These are phyloP conservation scores for Junonia oenone DNA, from an alignment of 2,888 invertebrate genomes.

Conservation along the genomic window DNA sequence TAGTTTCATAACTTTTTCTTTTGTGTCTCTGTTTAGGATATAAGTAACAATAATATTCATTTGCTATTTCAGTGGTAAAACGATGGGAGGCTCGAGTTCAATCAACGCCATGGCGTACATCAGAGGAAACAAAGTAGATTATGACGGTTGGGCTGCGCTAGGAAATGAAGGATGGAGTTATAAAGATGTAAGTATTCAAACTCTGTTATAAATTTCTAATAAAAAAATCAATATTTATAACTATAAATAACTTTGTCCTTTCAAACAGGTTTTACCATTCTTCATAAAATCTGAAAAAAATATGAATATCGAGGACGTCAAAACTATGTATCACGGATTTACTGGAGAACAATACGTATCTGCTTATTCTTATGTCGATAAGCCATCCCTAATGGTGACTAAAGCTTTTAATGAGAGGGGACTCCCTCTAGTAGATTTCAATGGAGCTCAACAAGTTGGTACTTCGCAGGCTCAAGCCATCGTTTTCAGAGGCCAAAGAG, in stretches of 20 bases:
- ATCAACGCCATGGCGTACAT: conserved; percentile 82
- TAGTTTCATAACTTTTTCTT: too few relatives aligned
- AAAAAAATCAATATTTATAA: too few relatives aligned
- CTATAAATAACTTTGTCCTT: neutral
- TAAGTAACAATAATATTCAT: neutral
- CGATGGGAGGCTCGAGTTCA: conserved; percentile 83
- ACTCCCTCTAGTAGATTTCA: conserved; percentile 76
- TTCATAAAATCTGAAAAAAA: conserved; percentile 83
- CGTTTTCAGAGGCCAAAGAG: conserved; percentile 72
- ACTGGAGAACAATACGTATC: conserved; percentile 81
- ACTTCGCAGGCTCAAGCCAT: conserved; percentile 80
- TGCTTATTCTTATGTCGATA: conserved; percentile 79
- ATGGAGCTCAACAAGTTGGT: conserved; percentile 73
- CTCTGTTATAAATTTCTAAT: too few relatives aligned
- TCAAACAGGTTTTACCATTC: conserved; percentile 79
- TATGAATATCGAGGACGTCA: conserved; percentile 63
- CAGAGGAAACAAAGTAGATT: conserved; percentile 78
- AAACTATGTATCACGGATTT: conserved; percentile 77
- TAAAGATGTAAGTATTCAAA: conserved; percentile 56
- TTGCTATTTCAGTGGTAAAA: conserved; percentile 66
- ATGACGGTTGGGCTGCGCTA: conserved; percentile 80
- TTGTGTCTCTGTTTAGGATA: too few relatives aligned
- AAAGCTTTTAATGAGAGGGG: conserved; percentile 80
- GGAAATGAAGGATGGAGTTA: conserved; percentile 82
- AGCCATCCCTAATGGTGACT: conserved; percentile 72